phyloP scores from a whole-genome alignment of 1,140 invertebrate species.

The Centruroides sculpturatus region DNA sequence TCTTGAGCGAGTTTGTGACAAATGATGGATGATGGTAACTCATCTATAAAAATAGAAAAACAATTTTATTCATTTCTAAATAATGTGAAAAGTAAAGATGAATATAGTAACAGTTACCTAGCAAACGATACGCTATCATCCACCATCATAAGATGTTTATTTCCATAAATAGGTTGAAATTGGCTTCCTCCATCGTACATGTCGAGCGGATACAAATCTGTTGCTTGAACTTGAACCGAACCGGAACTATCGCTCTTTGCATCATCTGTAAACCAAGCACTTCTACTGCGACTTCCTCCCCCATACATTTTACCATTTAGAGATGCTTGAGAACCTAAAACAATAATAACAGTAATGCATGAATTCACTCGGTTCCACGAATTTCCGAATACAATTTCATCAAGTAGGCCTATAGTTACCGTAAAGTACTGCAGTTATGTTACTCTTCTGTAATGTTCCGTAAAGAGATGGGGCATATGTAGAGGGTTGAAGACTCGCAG shows the following conservation, averaged over 20 bases:
- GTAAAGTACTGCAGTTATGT: constrained; percentile 11
- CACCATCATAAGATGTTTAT: constrained; percentile 8
- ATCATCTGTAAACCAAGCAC: constrained; percentile 10
- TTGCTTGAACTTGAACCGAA: constrained; percentile 19
- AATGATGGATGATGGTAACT: too few relatives aligned
- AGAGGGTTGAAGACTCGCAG: constrained; percentile 8
- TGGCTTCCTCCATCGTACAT: constrained; percentile 19
- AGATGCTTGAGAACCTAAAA: constrained; percentile 13
- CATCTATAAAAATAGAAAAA: too few relatives aligned
- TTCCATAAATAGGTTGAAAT: constrained; percentile 12
- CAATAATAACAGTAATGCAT: background rate
- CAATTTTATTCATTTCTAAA: too few relatives aligned
- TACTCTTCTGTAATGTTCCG: constrained; percentile 11
- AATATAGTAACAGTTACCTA: constrained; percentile 1
- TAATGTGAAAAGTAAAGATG: background rate
- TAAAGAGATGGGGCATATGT: constrained; percentile 10
- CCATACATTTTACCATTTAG: constrained; percentile 9
- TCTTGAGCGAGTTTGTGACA: too few relatives aligned
- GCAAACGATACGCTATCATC: constrained; percentile 12
- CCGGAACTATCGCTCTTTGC: constrained; percentile 11
- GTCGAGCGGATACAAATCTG: constrained; percentile 20
- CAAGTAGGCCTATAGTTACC: background rate
- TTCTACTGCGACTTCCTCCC: background rate
- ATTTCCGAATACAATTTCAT: too few relatives aligned
- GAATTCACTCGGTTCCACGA: too few relatives aligned